Evolutionary conservation across 1,140 invertebrate genomes (phyloP).

Genomic region (Lanistes nyassanus): DNA sequence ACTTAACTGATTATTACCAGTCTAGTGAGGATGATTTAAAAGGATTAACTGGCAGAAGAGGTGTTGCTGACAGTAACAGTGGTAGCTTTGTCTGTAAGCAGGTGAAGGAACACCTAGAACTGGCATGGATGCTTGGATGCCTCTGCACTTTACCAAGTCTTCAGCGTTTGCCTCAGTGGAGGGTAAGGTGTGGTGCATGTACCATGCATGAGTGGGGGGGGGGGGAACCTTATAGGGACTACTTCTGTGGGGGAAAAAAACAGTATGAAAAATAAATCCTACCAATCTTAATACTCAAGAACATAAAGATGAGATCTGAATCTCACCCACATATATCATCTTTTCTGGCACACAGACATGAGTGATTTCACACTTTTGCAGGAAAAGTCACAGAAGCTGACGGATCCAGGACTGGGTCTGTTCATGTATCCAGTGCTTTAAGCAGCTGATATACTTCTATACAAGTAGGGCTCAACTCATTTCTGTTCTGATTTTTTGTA

Average conservation of each 20-base stretch:
- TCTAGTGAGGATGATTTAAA: too few relatives aligned
- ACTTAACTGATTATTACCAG: too few relatives aligned
- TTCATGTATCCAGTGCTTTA: constrained; percentile 94
- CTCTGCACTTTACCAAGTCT: constrained; percentile 86
- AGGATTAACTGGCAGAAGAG: too few relatives aligned
- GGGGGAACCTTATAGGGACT: too few relatives aligned
- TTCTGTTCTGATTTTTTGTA: background rate
- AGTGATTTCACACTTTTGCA: constrained; percentile 30
- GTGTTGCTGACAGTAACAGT: too few relatives aligned
- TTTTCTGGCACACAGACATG: too few relatives aligned
- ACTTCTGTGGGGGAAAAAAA: too few relatives aligned
- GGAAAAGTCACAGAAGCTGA: constrained; percentile 82
- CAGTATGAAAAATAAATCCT: background rate
- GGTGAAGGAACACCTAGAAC: constrained; percentile 79
- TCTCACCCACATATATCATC: too few relatives aligned
- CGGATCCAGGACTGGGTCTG: constrained; percentile 86
- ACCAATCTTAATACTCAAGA: background rate
- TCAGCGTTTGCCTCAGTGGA: constrained; percentile 88
- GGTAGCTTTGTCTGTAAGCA: constrained; percentile 21
- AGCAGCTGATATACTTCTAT: constrained; percentile 93
- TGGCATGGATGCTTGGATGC: constrained; percentile 87
- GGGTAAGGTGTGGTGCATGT: constrained; percentile 66
- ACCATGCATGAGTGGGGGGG: background rate
- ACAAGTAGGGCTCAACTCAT: constrained; percentile 75
- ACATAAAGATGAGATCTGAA: background rate